A percentile compares a stretch with the other conserved stretches of the same genome.
Evolutionary conservation across 2,113 vertebrate genomes (phyloP).

Genomic region (Cyprinodon tularosa): DNA sequence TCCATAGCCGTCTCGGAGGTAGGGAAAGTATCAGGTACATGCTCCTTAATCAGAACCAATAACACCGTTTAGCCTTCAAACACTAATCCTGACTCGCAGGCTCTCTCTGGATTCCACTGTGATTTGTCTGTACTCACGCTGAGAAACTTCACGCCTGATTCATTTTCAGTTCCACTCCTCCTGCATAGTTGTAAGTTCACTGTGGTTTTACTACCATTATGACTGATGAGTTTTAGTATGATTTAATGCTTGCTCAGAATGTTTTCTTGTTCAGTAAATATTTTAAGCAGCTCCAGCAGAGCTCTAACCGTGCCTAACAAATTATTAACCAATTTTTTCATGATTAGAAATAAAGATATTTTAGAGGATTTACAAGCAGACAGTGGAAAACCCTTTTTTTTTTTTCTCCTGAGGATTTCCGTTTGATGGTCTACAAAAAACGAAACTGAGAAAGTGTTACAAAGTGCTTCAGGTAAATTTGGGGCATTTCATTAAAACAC

Average conservation of each 20-base stretch:
- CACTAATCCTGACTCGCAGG: slow-evolving; percentile 71
- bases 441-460: slow-evolving; percentile 81
- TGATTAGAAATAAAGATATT: background rate
- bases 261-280: background rate
- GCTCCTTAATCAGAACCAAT: slow-evolving; percentile 78
- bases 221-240: slow-evolving; percentile 46
- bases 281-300: background rate
- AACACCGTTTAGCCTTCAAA: slow-evolving; percentile 76
- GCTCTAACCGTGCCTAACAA: background rate
- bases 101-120: slow-evolving; percentile 61
- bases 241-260: slow-evolving; percentile 24
- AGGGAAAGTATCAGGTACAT: slow-evolving; percentile 68
- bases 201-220: slow-evolving; percentile 54
- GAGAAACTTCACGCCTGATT: slow-evolving; percentile 64
- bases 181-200: slow-evolving; percentile 51
- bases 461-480: slow-evolving; percentile 85
- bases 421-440: slow-evolving; percentile 70
- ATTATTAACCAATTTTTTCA: background rate
- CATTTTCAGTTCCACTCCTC: slow-evolving; percentile 56
- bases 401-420: slow-evolving; percentile 18
- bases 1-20: slow-evolving; percentile 75
- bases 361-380: background rate
- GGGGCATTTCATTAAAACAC: slow-evolving; percentile 83
- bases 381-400: slow-evolving; percentile 40
- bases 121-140: slow-evolving; percentile 63